Percentiles rank a stretch among this genome's conserved stretches.
Evolutionary conservation across 2,113 vertebrate genomes (phyloP).

Genomic region (Callithrix jacchus): DNA sequence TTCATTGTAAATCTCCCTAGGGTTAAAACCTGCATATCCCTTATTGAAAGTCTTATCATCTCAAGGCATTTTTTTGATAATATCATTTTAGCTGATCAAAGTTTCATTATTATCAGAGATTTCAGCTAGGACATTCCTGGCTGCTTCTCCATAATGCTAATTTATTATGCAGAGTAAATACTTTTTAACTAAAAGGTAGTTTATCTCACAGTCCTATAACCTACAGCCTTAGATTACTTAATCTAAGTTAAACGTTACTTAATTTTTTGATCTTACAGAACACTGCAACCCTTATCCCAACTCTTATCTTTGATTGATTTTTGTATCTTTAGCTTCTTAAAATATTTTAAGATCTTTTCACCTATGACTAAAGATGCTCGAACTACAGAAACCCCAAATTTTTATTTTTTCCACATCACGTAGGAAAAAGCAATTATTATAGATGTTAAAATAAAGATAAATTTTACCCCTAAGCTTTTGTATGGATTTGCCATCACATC

Average conservation of each 20-base stretch:
- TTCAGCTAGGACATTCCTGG: conserved; percentile 1
- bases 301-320: background rate
- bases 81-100: conserved; percentile 19
- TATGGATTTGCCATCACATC: background rate
- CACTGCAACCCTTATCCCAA: background rate
- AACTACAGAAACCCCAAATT: background rate
- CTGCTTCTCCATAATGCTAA: conserved; percentile 26
- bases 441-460: conserved; percentile 22
- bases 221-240: background rate
- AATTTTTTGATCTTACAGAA: conserved; percentile 10
- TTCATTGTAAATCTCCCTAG: background rate
- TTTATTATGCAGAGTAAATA: background rate
- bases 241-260: background rate
- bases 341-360: conserved; percentile 22
- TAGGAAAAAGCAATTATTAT: background rate
- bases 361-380: conserved; percentile 16
- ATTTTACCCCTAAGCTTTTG: background rate
- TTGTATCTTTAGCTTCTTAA: background rate
- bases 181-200: conserved; percentile 5
- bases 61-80: conserved; percentile 2
- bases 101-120: conserved; percentile 35
- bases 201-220: background rate
- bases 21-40: background rate
- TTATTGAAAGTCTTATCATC: conserved; percentile 31
- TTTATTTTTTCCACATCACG: background rate